Percentiles rank a stretch among this genome's conserved stretches.
Conservation (phyloP, 2,888 invertebrate species). For the Tiliacea citrago region DNA sequence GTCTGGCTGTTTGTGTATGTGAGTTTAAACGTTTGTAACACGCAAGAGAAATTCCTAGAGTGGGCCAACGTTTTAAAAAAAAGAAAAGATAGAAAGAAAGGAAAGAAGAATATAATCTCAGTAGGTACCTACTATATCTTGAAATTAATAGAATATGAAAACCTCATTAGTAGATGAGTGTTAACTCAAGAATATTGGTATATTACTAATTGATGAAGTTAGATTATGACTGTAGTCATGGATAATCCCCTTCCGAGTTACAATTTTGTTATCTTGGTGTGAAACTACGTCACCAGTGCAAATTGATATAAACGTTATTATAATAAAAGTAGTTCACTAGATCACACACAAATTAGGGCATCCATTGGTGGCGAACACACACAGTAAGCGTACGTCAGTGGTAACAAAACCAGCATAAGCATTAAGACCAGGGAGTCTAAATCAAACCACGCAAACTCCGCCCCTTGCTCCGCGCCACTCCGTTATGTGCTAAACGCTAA, state of each 20-base stretch:
- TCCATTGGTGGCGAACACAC: neutral
- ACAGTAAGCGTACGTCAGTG: neutral
- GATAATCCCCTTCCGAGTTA: conserved; percentile 18
- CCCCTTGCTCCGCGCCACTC: too few relatives aligned
- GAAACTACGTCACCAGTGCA: neutral
- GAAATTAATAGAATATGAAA: neutral
- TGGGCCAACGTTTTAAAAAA: too few relatives aligned
- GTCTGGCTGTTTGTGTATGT: too few relatives aligned
- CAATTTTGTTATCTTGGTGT: neutral
- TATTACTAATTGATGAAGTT: conserved; percentile 15
- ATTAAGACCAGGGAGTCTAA: too few relatives aligned
- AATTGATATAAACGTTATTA: neutral
- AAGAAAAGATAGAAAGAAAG: too few relatives aligned
- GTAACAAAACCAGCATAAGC: neutral
- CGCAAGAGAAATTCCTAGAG: too few relatives aligned
- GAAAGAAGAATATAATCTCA: neutral
- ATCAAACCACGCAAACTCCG: too few relatives aligned
- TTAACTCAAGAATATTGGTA: conserved; percentile 7
- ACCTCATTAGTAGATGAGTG: neutral
- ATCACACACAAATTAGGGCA: conserved; percentile 17
- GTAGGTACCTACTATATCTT: neutral
- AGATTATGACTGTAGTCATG: conserved; percentile 9
- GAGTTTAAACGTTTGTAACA: too few relatives aligned
- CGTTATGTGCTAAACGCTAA: too few relatives aligned
- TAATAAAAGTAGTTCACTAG: conserved; percentile 3